phyloP scores from a whole-genome alignment of 2,797 vertebrate species.

The Eremophila alpestris region DNA sequence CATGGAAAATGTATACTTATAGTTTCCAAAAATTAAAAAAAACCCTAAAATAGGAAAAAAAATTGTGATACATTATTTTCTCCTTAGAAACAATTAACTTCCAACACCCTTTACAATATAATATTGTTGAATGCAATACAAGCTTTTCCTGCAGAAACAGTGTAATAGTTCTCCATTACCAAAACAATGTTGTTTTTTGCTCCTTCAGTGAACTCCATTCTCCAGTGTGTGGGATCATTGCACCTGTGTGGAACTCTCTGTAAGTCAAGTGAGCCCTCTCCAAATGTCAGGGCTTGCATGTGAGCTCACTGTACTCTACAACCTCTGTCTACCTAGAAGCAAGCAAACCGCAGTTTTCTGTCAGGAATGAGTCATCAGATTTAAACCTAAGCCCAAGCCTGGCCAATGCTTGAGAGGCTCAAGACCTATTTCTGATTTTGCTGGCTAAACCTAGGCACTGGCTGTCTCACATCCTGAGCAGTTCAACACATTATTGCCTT shows the following conservation, averaged over 20 bases:
- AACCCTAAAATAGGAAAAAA: not conserved
- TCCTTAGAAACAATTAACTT: not conserved
- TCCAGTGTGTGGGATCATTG: not conserved
- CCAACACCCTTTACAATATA: not conserved
- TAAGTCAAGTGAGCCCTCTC: not conserved
- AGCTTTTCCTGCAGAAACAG: slow-evolving; percentile 17
- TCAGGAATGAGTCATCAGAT: slow-evolving; percentile 8
- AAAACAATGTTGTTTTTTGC: not conserved
- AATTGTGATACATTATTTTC: not conserved
- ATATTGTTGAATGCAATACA: not conserved
- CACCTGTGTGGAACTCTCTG: not conserved
- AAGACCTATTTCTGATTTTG: not conserved
- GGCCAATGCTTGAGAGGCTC: not conserved
- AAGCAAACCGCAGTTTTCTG: not conserved
- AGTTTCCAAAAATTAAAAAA: not conserved
- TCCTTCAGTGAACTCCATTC: not conserved
- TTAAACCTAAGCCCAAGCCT: not conserved
- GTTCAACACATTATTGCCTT: not conserved
- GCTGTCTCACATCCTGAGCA: slow-evolving; percentile 19
- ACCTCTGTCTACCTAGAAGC: not conserved
- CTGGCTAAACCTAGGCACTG: not conserved
- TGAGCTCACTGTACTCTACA: not conserved
- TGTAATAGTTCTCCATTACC: not conserved
- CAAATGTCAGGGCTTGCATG: not conserved
- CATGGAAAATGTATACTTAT: not conserved